Base-by-base conservation (phyloP, 1,140 invertebrate genomes). In the Hylaeus anthracinus region DNA sequence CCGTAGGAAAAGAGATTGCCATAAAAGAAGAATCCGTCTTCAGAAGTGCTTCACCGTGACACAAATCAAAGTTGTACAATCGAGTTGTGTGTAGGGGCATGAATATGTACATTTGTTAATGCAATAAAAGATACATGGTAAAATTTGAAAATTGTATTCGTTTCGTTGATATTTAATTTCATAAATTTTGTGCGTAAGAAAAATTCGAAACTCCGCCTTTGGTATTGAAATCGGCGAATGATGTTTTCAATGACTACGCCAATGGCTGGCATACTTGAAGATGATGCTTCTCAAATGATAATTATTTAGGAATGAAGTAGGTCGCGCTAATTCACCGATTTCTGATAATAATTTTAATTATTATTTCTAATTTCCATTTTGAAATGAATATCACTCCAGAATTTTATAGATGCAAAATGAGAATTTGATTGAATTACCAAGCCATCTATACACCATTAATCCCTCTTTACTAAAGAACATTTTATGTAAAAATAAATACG, bases 31-130 rank as follows among this genome's bases (percentile, higher is more conserved):
- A 63, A 48, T 61, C 45, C 12, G 41, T 58, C n/a, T n/a, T 65
- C 51, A 71, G 72, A 56, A 58, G 43, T 51, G 72, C 26, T 73
- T 58, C 72, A 64, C 64, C 51, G 53, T 43, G 5, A 73, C 58
- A n/a, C 51, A 61, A 63, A 61, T 64, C 58, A 72, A 79, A 64
- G 26, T 63, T 78, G 39, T 60, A 60, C 14, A n/a, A 56, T 9
- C 37, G 14, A 37, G 48, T 65, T 64, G 70, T 72, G 58, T 63
- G 48, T 72, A 61, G 12, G 71, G 58, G 12, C 43, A 72, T n/a
- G 43, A 51, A 15, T 63, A 61, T 72, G 71, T 72, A 72, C 71
- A 72, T 72, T 72, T 72, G 58, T 72, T 72, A 72, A 72, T 63
- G 71, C 39, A 72, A 72, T 72, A 63, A 72, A 26, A 63, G 5